Base-by-base conservation (phyloP, 2,888 invertebrate species). In the Hydroisotoma schaefferi region DNA sequence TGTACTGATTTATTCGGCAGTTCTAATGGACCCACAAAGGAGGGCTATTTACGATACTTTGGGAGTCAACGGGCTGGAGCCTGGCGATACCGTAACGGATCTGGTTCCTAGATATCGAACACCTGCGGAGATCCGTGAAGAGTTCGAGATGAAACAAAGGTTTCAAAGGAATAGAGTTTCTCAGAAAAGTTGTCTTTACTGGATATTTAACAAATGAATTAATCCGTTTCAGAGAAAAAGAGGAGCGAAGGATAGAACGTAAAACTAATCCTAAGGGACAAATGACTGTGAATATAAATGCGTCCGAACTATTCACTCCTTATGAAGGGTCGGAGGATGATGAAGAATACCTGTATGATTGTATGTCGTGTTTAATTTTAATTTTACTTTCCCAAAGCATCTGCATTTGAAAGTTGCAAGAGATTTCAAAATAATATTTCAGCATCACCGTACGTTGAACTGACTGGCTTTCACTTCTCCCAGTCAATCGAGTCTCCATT, bases 401-500 rank as follows among this genome's bases (percentile, higher is more conserved):
- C 8, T 40, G 40, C 5, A n/a, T n/a, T 25, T 22, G 27, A 26
- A 23, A 33, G 33, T 46, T 40, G 2, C n/a, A 18, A 47, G 28
- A 26, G 28, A 56, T 29, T 55, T 29, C 44, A 44, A 22, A 27
- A 28, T 56, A 15, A 49, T 53, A 40, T 52, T 58, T 56, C 44
- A 67, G 68, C 61, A 33, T 61, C 61, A 73, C 91, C 93, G 15
- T 83, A 80, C 62, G 81, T 95, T 68, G 94, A 95, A 80, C 85
- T 95, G 29, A 91, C 89, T n/a, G 90, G 90, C 10, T 92, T 95
- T 88, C 87, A 87, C 47, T 88, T 95, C 75, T 85, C 87, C 22
- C 94, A 95, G 76, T 93, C 94, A 0, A 90, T 97, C 48, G 94
- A 97, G 76, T 89, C 92, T 47, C 95, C 95, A 0, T 80, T 97